A percentile compares a stretch with the other conserved stretches of the same genome.
These are phyloP conservation scores for Peromyscus maniculatus DNA, from an alignment of 2,113 vertebrate genomes.

Conservation along the genomic window DNA sequence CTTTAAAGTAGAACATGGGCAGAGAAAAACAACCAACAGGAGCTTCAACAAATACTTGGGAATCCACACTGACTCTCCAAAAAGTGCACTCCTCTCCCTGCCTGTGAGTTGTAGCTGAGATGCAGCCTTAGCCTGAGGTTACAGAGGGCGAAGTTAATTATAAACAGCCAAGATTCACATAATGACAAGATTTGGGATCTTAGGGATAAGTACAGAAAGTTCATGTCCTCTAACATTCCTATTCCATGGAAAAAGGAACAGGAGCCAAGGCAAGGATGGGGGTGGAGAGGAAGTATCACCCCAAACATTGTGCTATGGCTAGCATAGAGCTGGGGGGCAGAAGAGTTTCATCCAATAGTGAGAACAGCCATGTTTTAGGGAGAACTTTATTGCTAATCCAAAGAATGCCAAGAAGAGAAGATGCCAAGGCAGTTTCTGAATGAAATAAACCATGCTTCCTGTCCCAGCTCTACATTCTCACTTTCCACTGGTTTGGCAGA, in stretches of 20 bases:
- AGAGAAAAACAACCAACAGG: not conserved
- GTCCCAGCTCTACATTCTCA: slow-evolving; percentile 42
- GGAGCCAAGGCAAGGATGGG: not conserved
- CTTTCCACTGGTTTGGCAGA: slow-evolving; percentile 4
- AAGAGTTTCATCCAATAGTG: not conserved
- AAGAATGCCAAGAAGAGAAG: not conserved
- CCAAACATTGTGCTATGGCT: not conserved
- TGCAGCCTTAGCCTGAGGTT: slow-evolving; percentile 39
- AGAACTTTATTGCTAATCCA: not conserved
- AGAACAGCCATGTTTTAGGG: not conserved
- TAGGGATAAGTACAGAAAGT: slow-evolving; percentile 37
- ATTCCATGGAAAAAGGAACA: not conserved
- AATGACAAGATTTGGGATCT: slow-evolving; percentile 43
- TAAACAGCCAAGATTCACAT: slow-evolving; percentile 52
- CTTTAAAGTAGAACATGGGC: not conserved
- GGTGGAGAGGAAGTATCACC: not conserved
- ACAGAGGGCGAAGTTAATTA: slow-evolving; percentile 66
- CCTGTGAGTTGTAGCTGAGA: slow-evolving; percentile 4
- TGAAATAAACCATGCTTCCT: not conserved
- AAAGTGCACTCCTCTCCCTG: not conserved
- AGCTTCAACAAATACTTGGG: not conserved
- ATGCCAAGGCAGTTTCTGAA: not conserved
- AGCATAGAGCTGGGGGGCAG: not conserved
- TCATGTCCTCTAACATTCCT: not conserved
- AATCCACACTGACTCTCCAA: slow-evolving; percentile 8